Evolutionary conservation across 2,888 invertebrate genomes (phyloP).

Genomic region (Eupithecia vulgata): DNA sequence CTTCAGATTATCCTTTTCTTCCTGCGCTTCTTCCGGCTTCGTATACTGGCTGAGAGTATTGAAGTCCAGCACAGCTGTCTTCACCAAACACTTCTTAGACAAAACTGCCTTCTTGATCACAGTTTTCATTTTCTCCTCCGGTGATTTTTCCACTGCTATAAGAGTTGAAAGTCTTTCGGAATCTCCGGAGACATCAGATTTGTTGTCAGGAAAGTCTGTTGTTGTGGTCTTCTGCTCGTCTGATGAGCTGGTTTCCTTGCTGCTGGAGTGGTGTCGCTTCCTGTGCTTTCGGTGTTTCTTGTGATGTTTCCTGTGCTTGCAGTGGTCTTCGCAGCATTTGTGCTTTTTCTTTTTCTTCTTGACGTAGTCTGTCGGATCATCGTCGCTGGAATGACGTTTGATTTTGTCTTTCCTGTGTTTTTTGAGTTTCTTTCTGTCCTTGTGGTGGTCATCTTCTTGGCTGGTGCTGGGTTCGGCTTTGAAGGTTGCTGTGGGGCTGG

Average conservation of each 20-base stretch:
- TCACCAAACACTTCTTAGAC: slow-evolving; percentile 71
- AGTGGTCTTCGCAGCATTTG: slow-evolving; percentile 87
- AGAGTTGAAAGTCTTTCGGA: slow-evolving; percentile 69
- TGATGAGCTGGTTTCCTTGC: slow-evolving; percentile 80
- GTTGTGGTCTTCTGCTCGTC: slow-evolving; percentile 77
- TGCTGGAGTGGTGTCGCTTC: slow-evolving; percentile 86
- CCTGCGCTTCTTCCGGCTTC: slow-evolving; percentile 59
- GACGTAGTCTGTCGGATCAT: slow-evolving; percentile 78
- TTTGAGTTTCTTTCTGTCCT: slow-evolving; percentile 87
- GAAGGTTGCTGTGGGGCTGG: slow-evolving; percentile 48
- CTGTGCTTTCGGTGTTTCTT: slow-evolving; percentile 92
- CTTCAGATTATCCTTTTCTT: slow-evolving; percentile 69
- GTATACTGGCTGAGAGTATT: slow-evolving; percentile 67
- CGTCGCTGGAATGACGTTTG: slow-evolving; percentile 74
- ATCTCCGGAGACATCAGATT: slow-evolving; percentile 76
- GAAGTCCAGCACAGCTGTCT: slow-evolving; percentile 73
- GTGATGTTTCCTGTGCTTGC: slow-evolving; percentile 89
- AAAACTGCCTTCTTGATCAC: slow-evolving; percentile 75
- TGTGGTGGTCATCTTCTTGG: slow-evolving; percentile 75
- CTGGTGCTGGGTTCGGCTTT: slow-evolving; percentile 55
- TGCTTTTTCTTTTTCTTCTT: slow-evolving; percentile 88
- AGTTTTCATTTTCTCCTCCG: slow-evolving; percentile 75
- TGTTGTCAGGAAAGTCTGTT: slow-evolving; percentile 73
- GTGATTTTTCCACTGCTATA: slow-evolving; percentile 71
- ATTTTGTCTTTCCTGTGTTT: slow-evolving; percentile 88